Conservation (phyloP, 1,140 invertebrate genomes). For the Oreohelix idahoensis region DNA sequence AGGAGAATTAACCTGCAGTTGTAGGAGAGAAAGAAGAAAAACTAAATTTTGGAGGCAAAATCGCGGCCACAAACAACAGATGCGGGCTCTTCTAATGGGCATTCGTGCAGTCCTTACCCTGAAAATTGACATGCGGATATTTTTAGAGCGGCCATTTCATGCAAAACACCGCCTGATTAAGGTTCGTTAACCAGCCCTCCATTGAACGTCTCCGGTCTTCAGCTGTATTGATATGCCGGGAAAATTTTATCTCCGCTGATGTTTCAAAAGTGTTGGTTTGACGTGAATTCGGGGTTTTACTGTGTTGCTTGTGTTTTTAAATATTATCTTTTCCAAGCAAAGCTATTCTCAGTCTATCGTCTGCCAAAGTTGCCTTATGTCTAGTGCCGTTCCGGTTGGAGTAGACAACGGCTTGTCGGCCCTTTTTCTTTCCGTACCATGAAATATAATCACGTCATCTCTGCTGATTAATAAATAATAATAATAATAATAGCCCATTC, state of each 20-base stretch:
- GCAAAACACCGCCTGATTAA: neutral
- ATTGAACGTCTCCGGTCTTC: neutral
- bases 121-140: neutral
- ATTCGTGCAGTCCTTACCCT: neutral
- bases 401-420: too few relatives aligned
- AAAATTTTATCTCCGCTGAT: neutral
- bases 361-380: too few relatives aligned
- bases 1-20: neutral
- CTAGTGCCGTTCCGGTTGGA: too few relatives aligned
- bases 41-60: neutral
- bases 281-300: too few relatives aligned
- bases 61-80: neutral
- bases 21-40: neutral
- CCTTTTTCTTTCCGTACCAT: too few relatives aligned
- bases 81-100: neutral
- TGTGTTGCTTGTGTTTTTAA: too few relatives aligned
- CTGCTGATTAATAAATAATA: too few relatives aligned
- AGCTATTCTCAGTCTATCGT: too few relatives aligned
- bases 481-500: too few relatives aligned
- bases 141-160: neutral
- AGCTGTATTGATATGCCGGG: neutral
- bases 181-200: neutral
- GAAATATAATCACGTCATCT: too few relatives aligned
- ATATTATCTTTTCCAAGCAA: too few relatives aligned
- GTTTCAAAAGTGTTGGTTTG: neutral